Percentiles rank a stretch among this genome's conserved stretches.
Evolutionary conservation across 2,888 invertebrate species (phyloP).

Genomic region (Drosophila anceps): DNA sequence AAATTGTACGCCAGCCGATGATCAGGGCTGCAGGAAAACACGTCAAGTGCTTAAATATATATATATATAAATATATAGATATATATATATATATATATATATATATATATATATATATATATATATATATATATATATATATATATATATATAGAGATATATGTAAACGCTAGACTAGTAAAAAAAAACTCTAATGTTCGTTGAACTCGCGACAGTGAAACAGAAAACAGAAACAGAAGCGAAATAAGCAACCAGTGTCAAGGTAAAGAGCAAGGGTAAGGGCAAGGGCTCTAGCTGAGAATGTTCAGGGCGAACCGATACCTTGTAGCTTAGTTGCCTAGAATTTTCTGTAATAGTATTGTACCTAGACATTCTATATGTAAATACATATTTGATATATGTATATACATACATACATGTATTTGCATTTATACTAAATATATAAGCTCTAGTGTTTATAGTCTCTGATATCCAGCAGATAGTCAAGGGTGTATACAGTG

Average conservation of each 20-base stretch:
- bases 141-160: too few relatives aligned
- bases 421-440: not conserved
- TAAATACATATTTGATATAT: not conserved
- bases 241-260: not conserved
- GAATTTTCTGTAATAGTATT: not conserved
- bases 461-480: too few relatives aligned
- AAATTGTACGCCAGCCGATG: slow-evolving; percentile 58
- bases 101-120: too few relatives aligned
- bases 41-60: slow-evolving; percentile 2
- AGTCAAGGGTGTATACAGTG: not conserved
- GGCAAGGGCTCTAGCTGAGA: slow-evolving; percentile 1
- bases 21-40: slow-evolving; percentile 64
- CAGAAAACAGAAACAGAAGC: slow-evolving; percentile 9
- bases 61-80: too few relatives aligned
- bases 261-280: not conserved
- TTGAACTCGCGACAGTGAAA: slow-evolving; percentile 26
- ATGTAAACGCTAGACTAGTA: slow-evolving; percentile 21
- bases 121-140: too few relatives aligned
- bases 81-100: too few relatives aligned
- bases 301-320: slow-evolving; percentile 6
- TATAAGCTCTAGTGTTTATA: not conserved
- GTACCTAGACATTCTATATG: not conserved
- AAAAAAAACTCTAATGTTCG: slow-evolving; percentile 16
- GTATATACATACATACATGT: not conserved
- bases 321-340: slow-evolving; percentile 1